Conservation (phyloP, 1,140 invertebrate genomes). For the Mylabris phalerata region DNA sequence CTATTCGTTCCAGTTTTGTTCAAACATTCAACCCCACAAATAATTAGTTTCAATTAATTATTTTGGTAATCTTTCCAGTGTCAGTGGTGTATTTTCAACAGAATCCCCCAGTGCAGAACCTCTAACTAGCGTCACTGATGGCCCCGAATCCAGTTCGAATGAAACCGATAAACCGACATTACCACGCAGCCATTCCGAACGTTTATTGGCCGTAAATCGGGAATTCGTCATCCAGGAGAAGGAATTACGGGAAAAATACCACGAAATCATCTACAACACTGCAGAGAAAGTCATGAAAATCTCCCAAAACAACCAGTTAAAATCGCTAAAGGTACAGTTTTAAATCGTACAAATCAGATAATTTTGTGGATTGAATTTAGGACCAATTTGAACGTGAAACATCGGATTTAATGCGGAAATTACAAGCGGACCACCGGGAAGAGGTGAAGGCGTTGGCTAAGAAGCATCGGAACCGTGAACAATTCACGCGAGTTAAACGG, state of each 20-base stretch:
- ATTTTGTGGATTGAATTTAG: constrained; percentile 35
- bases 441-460: constrained; percentile 79
- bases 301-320: constrained; percentile 73
- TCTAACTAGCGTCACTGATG: constrained; percentile 34
- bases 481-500: constrained; percentile 73
- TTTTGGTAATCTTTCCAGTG: constrained; percentile 22
- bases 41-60: too few relatives aligned
- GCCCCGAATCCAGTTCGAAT: constrained; percentile 36
- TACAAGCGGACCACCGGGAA: constrained; percentile 73
- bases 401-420: constrained; percentile 73
- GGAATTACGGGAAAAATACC: constrained; percentile 77
- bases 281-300: constrained; percentile 72
- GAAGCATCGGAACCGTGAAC: constrained; percentile 81
- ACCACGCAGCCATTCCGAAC: constrained; percentile 60
- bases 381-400: constrained; percentile 68
- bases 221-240: constrained; percentile 70
- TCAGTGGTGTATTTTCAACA: constrained; percentile 36
- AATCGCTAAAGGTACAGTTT: constrained; percentile 49
- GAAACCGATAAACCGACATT: constrained; percentile 44
- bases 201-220: constrained; percentile 55
- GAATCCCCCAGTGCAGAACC: constrained; percentile 40
- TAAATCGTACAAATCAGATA: too few relatives aligned
- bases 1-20: too few relatives aligned
- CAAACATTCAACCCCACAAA: too few relatives aligned
- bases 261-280: constrained; percentile 66